Evolutionary conservation across 2,113 vertebrate species (phyloP).

Genomic region (Dipodomys ordii): DNA sequence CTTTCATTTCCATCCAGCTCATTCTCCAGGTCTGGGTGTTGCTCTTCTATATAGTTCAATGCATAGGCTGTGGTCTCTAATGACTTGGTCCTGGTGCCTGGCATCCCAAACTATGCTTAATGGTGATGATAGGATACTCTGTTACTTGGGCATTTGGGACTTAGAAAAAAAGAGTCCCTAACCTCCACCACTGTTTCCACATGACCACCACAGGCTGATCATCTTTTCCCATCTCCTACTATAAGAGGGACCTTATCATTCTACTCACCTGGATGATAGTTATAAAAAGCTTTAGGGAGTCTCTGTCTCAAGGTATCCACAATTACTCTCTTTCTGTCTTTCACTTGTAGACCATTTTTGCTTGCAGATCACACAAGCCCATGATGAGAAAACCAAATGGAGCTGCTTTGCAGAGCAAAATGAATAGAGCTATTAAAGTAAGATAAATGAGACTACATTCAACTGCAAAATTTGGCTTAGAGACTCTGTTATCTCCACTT

Average conservation of each 20-base stretch:
- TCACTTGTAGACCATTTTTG: background rate
- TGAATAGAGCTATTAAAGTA: constrained; percentile 66
- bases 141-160: background rate
- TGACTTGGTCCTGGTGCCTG: background rate
- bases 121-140: background rate
- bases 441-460: constrained; percentile 47
- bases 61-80: background rate
- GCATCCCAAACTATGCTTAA: background rate
- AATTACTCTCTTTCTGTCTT: constrained; percentile 8
- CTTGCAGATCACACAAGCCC: constrained; percentile 29
- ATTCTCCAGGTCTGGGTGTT: background rate
- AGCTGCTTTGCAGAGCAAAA: constrained; percentile 61
- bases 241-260: background rate
- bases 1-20: background rate
- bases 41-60: background rate
- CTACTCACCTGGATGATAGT: background rate
- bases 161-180: background rate
- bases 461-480: constrained; percentile 28
- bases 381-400: constrained; percentile 67
- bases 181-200: background rate
- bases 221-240: background rate
- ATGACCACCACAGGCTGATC: background rate
- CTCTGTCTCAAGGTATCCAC: background rate
- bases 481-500: constrained; percentile 49
- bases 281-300: background rate